These are phyloP conservation scores for Bujurquina vittata DNA, from an alignment of 2,113 vertebrate genomes.

Conservation along the genomic window DNA sequence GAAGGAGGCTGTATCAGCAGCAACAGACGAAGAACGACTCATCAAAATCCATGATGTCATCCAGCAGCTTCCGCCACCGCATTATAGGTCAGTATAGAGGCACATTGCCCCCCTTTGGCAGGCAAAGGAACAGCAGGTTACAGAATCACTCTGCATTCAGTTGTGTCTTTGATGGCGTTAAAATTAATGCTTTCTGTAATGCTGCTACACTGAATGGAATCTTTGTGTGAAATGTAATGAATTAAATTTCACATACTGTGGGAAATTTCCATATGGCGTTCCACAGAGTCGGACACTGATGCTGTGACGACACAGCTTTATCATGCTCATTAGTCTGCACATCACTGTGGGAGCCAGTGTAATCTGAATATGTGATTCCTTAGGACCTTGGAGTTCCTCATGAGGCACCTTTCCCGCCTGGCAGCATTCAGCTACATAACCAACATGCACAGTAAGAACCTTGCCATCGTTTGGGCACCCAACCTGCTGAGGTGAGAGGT, in stretches of 20 bases:
- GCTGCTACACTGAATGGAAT: background rate
- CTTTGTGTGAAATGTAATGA: background rate
- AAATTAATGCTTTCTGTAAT: background rate
- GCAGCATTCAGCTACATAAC: constrained; percentile 97
- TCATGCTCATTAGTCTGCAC: background rate
- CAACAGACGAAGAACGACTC: constrained; percentile 94
- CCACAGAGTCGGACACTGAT: constrained; percentile 6
- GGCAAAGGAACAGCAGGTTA: background rate
- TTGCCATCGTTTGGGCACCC: constrained; percentile 98
- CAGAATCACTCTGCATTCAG: background rate
- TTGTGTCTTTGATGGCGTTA: background rate
- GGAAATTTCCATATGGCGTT: constrained; percentile 28
- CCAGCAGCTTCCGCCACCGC: constrained; percentile 95
- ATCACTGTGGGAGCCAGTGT: background rate
- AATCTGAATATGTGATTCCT: constrained; percentile 65
- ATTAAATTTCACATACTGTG: constrained; percentile 4
- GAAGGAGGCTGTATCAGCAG: constrained; percentile 96
- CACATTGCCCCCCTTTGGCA: constrained; percentile 60
- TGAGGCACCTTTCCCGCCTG: constrained; percentile 93
- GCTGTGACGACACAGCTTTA: background rate
- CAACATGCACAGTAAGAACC: constrained; percentile 98
- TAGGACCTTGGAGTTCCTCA: constrained; percentile 97
- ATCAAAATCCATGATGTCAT: constrained; percentile 99
- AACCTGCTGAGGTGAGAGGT: constrained; percentile 90
- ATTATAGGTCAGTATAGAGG: constrained; percentile 88